phyloP scores from a whole-genome alignment of 2,888 invertebrate species.

The Eledona agricola region DNA sequence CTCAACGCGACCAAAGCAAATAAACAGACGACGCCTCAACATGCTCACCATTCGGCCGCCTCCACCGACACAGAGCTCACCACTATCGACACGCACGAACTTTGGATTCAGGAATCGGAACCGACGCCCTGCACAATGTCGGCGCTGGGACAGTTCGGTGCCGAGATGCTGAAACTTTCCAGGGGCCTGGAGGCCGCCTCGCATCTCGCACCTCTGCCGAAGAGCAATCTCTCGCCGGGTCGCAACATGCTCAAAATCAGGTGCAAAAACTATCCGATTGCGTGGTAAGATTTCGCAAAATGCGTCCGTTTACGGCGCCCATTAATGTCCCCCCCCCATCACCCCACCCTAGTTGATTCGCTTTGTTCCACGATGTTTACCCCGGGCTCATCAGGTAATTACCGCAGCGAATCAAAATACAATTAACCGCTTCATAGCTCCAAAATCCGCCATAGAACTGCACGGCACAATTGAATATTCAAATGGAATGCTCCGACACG shows the following conservation, averaged over 20 bases:
- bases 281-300: too few relatives aligned
- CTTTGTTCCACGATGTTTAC: slow-evolving; percentile 30
- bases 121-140: slow-evolving; percentile 85
- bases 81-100: slow-evolving; percentile 82
- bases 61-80: slow-evolving; percentile 88
- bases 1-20: slow-evolving; percentile 63
- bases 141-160: slow-evolving; percentile 85
- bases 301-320: too few relatives aligned
- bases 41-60: slow-evolving; percentile 75
- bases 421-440: slow-evolving; percentile 31
- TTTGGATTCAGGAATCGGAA: slow-evolving; percentile 77
- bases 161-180: slow-evolving; percentile 85
- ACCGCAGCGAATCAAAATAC: slow-evolving; percentile 31
- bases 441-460: slow-evolving; percentile 20
- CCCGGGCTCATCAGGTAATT: slow-evolving; percentile 26
- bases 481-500: slow-evolving; percentile 19
- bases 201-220: slow-evolving; percentile 43
- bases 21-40: slow-evolving; percentile 64
- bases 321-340: not conserved
- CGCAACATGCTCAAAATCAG: slow-evolving; percentile 46
- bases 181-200: slow-evolving; percentile 80
- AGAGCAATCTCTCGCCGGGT: slow-evolving; percentile 26
- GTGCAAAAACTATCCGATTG: slow-evolving; percentile 45
- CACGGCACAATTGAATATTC: slow-evolving; percentile 26
- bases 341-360: slow-evolving; percentile 13